phyloP scores from a whole-genome alignment of 2,113 vertebrate genomes.

The Panurus biarmicus region DNA sequence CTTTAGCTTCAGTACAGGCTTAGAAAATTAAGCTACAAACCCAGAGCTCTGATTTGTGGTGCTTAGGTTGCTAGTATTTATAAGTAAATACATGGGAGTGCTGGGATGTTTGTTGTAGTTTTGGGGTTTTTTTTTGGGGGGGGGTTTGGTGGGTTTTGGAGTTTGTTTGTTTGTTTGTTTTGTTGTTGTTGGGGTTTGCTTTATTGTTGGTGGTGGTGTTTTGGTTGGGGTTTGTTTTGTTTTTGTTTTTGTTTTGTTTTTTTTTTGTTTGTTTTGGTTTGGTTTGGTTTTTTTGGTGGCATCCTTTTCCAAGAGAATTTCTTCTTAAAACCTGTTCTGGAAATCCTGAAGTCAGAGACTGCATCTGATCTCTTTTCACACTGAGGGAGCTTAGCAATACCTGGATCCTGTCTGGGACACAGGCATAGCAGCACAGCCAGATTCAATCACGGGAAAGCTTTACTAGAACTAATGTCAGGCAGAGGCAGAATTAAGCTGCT shows the following conservation, averaged over 20 bases:
- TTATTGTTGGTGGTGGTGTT: too few relatives aligned
- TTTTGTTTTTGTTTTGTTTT: neutral
- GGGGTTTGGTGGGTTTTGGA: too few relatives aligned
- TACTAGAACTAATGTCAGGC: neutral
- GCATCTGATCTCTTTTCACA: neutral
- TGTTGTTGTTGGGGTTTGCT: too few relatives aligned
- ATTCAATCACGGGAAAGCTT: constrained; percentile 8
- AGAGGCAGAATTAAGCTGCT: neutral
- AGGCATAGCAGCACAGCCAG: neutral
- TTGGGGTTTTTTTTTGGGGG: too few relatives aligned
- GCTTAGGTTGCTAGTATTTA: neutral
- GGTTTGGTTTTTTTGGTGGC: too few relatives aligned
- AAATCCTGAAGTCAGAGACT: neutral
- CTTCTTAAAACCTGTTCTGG: neutral
- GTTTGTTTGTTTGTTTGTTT: too few relatives aligned
- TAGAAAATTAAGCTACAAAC: neutral
- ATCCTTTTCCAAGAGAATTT: neutral
- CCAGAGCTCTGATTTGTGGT: neutral
- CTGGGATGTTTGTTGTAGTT: neutral
- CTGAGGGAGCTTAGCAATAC: neutral
- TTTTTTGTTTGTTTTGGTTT: neutral
- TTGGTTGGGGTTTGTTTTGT: too few relatives aligned
- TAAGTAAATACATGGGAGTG: neutral
- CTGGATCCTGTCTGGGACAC: neutral
- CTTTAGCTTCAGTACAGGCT: neutral